Base-by-base conservation (phyloP, 1,140 invertebrate species). In the Drosophila jambulina region DNA sequence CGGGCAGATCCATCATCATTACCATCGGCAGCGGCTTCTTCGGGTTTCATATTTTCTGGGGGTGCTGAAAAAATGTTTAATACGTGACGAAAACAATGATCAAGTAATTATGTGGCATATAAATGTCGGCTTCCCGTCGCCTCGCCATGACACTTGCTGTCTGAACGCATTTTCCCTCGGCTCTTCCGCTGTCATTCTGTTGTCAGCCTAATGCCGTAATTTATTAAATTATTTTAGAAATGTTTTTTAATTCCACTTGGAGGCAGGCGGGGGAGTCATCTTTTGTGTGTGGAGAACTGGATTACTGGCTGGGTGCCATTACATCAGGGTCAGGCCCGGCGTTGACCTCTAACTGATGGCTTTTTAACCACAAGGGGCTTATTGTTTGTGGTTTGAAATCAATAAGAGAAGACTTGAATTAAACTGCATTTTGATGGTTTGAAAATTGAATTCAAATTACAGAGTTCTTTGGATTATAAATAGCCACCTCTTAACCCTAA, bases 1-100 rank as follows among this genome's bases (percentile, higher is more conserved):
- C 25, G 19, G 45, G 61, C 36, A 53, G 58, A 65, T 67, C 38
- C 49, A 45, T 60, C 36, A 59, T 51, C 45, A 42, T 71, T 68
- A 71, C 40, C 40, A 40, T 40, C 43, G 58, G 23, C 38, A 13
- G 67, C 21, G 38, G 38, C 63, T 65, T 74, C 71, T 49, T 78
- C 65, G 29, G 23, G 32, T 1, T 36, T 54, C 32, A 63, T 54
- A 49, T 64, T 76, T 29, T 29, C 32, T 62, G 46, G 8, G 51
- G 46, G 17, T n/a, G 59, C 36, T 69, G 34, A 42, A 80, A 36
- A 84, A 84, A 72, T 69, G 56, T 56, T 80, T 72, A 72, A 80
- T 77, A 85, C 72, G 67, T 69, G 72, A 80, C 65, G 77, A 80
- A 77, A 84, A 69, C 77, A 78, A 77, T 85, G 59, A 85, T 85